A percentile compares a stretch with the other conserved stretches of the same genome.
These are phyloP conservation scores for Pogonocherus hispidulus DNA, from an alignment of 2,888 invertebrate species.

Conservation along the genomic window DNA sequence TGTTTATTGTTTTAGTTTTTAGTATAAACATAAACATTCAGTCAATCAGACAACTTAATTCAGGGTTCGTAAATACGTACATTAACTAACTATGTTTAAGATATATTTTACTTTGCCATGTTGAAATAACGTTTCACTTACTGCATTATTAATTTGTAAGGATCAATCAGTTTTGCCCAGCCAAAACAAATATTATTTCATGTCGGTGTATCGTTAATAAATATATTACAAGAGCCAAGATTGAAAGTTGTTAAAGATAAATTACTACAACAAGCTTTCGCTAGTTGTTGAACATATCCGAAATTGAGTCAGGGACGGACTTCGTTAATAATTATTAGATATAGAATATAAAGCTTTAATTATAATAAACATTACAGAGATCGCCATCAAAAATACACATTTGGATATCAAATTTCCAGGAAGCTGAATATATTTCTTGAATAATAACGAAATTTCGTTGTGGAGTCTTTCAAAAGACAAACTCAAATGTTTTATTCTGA, in stretches of 20 bases:
- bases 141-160: constrained; percentile 3
- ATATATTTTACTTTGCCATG: too few relatives aligned
- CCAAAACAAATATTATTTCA: constrained; percentile 17
- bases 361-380: too few relatives aligned
- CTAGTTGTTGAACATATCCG: not conserved
- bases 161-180: constrained; percentile 12
- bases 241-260: not conserved
- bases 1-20: too few relatives aligned
- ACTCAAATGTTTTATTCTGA: too few relatives aligned
- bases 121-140: not conserved
- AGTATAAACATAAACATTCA: too few relatives aligned
- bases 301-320: not conserved
- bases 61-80: too few relatives aligned
- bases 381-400: too few relatives aligned
- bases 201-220: constrained; percentile 12
- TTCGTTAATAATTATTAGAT: not conserved
- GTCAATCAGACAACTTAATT: too few relatives aligned
- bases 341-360: too few relatives aligned
- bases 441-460: not conserved
- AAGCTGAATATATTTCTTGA: not conserved
- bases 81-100: too few relatives aligned
- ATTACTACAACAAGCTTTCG: not conserved
- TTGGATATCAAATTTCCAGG: too few relatives aligned
- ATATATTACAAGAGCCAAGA: not conserved
- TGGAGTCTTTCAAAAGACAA: not conserved